A percentile compares a stretch with the other conserved stretches of the same genome.
Conservation (phyloP, 2,888 invertebrate genomes). For the Metacarcinus magister region DNA sequence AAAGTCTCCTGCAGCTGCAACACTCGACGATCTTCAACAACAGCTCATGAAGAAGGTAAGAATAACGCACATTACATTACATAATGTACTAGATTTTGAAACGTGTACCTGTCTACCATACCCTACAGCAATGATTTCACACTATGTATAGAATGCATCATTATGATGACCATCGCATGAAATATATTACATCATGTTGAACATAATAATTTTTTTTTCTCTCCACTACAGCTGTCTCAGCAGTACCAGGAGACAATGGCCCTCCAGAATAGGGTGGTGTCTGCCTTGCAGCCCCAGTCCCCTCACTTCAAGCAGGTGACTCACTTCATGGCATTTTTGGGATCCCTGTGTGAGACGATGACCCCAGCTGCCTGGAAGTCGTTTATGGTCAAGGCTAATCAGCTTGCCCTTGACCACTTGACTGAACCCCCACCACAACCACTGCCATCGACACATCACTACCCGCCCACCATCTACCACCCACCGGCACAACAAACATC, state of each 20-base stretch:
- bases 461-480: background rate
- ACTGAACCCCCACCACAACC: background rate
- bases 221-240: conserved; percentile 35
- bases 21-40: too few relatives aligned
- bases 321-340: conserved; percentile 59
- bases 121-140: too few relatives aligned
- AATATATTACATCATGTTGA: background rate
- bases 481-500: background rate
- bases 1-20: too few relatives aligned
- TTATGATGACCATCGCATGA: background rate
- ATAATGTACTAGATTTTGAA: too few relatives aligned
- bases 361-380: conserved; percentile 46
- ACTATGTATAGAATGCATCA: background rate
- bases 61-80: too few relatives aligned
- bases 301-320: conserved; percentile 37
- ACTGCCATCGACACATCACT: background rate
- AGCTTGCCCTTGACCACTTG: conserved; percentile 37
- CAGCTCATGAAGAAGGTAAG: too few relatives aligned
- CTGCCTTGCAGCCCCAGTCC: conserved; percentile 46
- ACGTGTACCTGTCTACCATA: too few relatives aligned
- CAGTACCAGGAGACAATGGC: conserved; percentile 51
- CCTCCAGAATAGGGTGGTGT: conserved; percentile 56
- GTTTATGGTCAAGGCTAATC: conserved; percentile 53
- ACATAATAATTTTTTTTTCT: background rate
- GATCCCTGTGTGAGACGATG: conserved; percentile 64